Evolutionary conservation across 2,888 invertebrate genomes (phyloP).

Genomic region (Melolontha melolontha): DNA sequence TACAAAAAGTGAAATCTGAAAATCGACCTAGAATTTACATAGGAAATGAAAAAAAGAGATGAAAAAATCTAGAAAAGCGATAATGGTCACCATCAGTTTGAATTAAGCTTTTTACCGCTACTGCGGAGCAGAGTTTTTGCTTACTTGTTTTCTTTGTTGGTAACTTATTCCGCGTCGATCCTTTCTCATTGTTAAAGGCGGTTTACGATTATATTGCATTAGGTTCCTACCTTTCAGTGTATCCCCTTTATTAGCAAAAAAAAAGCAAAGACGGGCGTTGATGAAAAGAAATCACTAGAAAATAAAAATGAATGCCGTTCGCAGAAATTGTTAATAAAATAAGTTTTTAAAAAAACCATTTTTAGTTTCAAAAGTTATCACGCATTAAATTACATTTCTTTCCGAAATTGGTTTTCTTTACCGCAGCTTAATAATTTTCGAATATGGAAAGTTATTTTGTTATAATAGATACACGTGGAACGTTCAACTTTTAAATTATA

Average conservation of each 20-base stretch:
- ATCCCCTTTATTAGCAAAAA: slow-evolving; percentile 34
- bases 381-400: too few relatives aligned
- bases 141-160: slow-evolving; percentile 35
- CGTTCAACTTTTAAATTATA: too few relatives aligned
- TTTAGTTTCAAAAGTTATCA: too few relatives aligned
- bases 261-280: neutral
- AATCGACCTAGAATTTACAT: slow-evolving; percentile 25
- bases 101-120: slow-evolving; percentile 28
- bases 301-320: too few relatives aligned
- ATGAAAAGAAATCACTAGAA: neutral
- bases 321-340: too few relatives aligned
- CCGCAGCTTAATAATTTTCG: too few relatives aligned
- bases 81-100: slow-evolving; percentile 36
- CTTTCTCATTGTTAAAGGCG: slow-evolving; percentile 29
- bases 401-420: too few relatives aligned
- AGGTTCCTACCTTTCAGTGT: slow-evolving; percentile 30
- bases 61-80: slow-evolving; percentile 28
- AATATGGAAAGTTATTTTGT: too few relatives aligned
- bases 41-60: slow-evolving; percentile 10
- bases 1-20: neutral
- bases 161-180: slow-evolving; percentile 30
- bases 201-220: slow-evolving; percentile 35
- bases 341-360: too few relatives aligned
- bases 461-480: too few relatives aligned
- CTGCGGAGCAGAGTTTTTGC: slow-evolving; percentile 11